A percentile compares a stretch with the other conserved stretches of the same genome.
These are phyloP conservation scores for Aurelia sp. DNA, from an alignment of 30 jellyfish, hydroid and myxozoan genomes.

Conservation along the genomic window DNA sequence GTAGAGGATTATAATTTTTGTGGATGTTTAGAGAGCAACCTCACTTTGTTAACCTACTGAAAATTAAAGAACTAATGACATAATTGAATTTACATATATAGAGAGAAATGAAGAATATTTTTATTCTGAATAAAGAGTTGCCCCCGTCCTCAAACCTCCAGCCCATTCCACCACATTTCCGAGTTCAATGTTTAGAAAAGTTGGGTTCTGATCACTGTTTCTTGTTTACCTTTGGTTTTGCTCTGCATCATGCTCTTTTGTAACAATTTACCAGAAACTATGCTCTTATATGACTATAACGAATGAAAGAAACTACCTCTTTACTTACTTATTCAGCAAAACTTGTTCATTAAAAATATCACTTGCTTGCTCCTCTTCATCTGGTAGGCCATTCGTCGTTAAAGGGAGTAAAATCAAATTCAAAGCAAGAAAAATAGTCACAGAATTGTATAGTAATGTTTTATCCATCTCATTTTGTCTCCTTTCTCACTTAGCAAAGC, in stretches of 20 bases:
- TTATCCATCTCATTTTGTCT: constrained; percentile 1
- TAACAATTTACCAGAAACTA: not conserved
- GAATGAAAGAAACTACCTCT: not conserved
- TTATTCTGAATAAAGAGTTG: no score
- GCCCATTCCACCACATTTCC: not conserved
- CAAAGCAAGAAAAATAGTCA: not conserved
- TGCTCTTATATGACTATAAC: not conserved
- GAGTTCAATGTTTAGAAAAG: not conserved
- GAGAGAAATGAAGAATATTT: not conserved
- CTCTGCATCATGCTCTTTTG: not conserved
- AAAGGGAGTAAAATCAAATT: not conserved
- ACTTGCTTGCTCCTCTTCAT: constrained; percentile 3
- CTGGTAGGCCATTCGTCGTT: constrained; percentile 3
- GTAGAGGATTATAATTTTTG: no score
- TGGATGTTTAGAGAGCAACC: not conserved
- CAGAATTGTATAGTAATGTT: not conserved
- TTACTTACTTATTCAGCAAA: not conserved
- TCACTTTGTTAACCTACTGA: not conserved
- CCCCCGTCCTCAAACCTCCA: not conserved
- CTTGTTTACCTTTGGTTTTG: not conserved
- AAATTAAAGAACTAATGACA: not conserved
- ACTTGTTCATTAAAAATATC: not conserved
- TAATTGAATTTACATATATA: not conserved
- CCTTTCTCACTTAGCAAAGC: not conserved
- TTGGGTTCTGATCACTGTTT: not conserved